Base-by-base conservation (phyloP, 2,888 invertebrate species). In the Chromoteleia sp. region DNA sequence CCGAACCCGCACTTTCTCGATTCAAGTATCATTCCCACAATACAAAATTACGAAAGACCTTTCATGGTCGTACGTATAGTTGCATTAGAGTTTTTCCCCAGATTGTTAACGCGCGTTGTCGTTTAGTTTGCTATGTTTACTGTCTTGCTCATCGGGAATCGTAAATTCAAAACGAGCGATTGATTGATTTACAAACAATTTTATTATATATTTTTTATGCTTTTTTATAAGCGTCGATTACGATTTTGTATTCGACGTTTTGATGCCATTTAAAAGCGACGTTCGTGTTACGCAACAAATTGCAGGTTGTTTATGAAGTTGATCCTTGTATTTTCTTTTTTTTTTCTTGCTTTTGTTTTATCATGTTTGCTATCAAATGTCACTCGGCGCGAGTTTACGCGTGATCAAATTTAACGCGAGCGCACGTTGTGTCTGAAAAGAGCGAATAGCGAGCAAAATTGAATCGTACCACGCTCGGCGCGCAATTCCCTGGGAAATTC, bases 1-100 rank as follows among this genome's bases (percentile, higher is more conserved):
- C 48, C 15, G 54, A 70, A 61, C 61, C 63, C 77, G 45, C 77
- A 70, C 70, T 77, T 77, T 77, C 70, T 54, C 77, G 41, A 77
- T 63, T 36, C 56, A 70, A 29, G 19, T 63, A 45, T n/a, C 25
- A 77, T 77, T 70, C 70, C 77, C 77, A 61, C 63, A 70, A 70
- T 54, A 54, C 48, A 30, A 70, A 77, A 76, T 76, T 52, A 19
- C 61, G 76, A 76, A 59, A 77, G 68, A 61, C 33, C 68, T 67
- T 77, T 70, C 70, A 70, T 70, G 77, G 77, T 56, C 70, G 56
- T 15, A 15, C 19, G 7, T 36, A 36, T 19, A 45, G 48, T 61
- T 70, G 36, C 52, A 54, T 63, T 56, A 63, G 39, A 56, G 63
- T 70, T 77, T 70, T 76, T 67, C 8, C 43, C 48, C 36, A 65